Base-by-base conservation (phyloP, 1,140 invertebrate species). In the Thaumatotibia leucotreta region DNA sequence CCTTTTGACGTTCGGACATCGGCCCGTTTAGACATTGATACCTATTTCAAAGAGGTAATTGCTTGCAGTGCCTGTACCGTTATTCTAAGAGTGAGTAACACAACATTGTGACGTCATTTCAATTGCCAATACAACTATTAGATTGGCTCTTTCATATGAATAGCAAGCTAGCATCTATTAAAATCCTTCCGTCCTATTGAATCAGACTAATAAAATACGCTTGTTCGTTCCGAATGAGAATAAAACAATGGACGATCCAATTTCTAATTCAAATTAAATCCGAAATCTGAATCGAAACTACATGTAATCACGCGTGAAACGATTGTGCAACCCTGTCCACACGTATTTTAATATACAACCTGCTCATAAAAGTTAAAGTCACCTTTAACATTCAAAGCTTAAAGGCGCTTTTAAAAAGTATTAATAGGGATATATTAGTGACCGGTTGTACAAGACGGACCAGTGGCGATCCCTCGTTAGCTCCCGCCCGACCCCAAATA, bases 401-500 rank as follows among this genome's bases (percentile, higher is more conserved):
- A 45, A 20, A 5, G 39, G 17, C 1, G 0, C 8, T 45, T 45
- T 45, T 14, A 17, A 17, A 20, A 20, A 45, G 17, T 20, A 0
- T 20, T 4, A 20, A 45, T 20, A 45, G 14, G 6, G 17, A 45
- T 45, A 45, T 45, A 1, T 45, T 45, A 20, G 17, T 45, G 1
- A 17, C 17, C 17, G 27, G 24, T 23, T n/a, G 22, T 23, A 58
- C 22, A 24, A 23, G 22, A 23, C 20, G 33, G 68, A 49, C 67
- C 74, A 52, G 76, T 81, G 82, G 82, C 80, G 73, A 80, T 74
- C 69, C 80, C 78, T 86, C 83, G 86, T 84, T 88, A 83, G 86
- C 84, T 86, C 83, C 85, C 84, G 84, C 83, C 85, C 84, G 84
- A 83, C 85, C 83, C 78, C 74, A 74, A 77, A 89, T 90, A 90